These are phyloP conservation scores for Camarhynchus parvulus DNA, from an alignment of 2,113 vertebrate genomes.

Conservation along the genomic window DNA sequence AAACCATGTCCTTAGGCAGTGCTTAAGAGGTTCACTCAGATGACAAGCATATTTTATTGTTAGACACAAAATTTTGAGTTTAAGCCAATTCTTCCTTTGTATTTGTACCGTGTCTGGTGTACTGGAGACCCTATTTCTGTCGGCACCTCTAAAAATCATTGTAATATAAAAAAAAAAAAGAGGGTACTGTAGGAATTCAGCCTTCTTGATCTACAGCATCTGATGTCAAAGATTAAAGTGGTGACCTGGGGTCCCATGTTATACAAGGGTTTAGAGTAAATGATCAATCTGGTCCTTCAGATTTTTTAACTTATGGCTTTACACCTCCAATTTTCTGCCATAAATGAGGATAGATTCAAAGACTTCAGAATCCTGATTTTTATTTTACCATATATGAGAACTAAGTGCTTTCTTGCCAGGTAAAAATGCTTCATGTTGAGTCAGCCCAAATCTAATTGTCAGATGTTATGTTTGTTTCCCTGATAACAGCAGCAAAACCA, in stretches of 20 bases:
- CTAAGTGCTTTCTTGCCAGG: fast-evolving
- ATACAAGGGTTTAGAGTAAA: neutral
- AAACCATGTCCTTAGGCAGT: neutral
- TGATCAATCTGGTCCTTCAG: neutral
- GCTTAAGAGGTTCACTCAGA: neutral
- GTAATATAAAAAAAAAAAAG: neutral
- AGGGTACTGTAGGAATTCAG: neutral
- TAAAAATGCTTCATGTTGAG: neutral
- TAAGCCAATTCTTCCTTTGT: neutral
- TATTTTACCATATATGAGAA: neutral
- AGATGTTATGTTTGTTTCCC: neutral
- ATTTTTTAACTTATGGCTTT: neutral
- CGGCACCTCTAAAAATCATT: neutral
- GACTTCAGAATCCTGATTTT: neutral
- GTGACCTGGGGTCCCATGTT: neutral
- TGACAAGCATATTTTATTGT: neutral
- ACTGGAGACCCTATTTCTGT: neutral
- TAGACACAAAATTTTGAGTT: neutral
- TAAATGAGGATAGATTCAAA: neutral
- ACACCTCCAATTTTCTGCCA: neutral
- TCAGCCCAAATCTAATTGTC: neutral
- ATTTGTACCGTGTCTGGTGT: neutral
- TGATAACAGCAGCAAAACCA: neutral
- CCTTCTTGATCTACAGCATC: neutral
- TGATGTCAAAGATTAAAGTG: neutral